Evolutionary conservation across 2,888 invertebrate genomes (phyloP).

Genomic region (Trichacis sp.): DNA sequence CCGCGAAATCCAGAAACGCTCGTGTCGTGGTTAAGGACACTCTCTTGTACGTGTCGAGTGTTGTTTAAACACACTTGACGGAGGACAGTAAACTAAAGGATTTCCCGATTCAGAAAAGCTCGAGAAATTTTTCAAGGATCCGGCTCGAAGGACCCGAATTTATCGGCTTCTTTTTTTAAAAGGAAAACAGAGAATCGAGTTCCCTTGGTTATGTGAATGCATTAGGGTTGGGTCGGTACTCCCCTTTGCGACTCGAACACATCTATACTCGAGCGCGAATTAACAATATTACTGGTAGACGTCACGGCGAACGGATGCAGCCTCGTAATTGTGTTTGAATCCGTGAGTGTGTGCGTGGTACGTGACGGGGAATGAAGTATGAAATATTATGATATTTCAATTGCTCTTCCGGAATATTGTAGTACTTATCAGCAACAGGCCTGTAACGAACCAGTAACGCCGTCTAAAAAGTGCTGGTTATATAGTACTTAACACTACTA

Average conservation of each 20-base stretch:
- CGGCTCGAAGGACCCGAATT: background rate
- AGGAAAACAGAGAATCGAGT: no score
- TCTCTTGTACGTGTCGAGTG: slow-evolving; percentile 6
- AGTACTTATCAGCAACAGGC: no score
- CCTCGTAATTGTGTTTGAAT: slow-evolving; percentile 36
- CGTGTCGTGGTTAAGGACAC: slow-evolving; percentile 19
- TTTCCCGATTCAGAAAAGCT: background rate
- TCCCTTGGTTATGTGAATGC: slow-evolving; percentile 47
- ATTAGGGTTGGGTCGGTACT: slow-evolving; percentile 45
- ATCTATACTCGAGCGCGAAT: slow-evolving; percentile 58
- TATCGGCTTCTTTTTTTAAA: no score
- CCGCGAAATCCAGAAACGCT: slow-evolving; percentile 19
- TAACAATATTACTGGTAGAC: slow-evolving; percentile 66
- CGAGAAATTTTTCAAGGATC: background rate
- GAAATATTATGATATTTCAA: slow-evolving; percentile 68
- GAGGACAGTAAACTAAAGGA: background rate
- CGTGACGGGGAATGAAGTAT: slow-evolving; percentile 48
- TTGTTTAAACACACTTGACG: slow-evolving; percentile 4
- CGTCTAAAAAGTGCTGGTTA: no score
- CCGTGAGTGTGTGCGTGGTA: slow-evolving; percentile 30
- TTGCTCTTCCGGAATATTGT: slow-evolving; percentile 65
- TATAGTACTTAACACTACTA: no score
- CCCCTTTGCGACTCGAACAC: slow-evolving; percentile 46
- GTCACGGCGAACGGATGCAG: slow-evolving; percentile 23
- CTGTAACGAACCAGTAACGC: no score